phyloP scores from a whole-genome alignment of 1,140 invertebrate species.

The Brachionus manjavacas region DNA sequence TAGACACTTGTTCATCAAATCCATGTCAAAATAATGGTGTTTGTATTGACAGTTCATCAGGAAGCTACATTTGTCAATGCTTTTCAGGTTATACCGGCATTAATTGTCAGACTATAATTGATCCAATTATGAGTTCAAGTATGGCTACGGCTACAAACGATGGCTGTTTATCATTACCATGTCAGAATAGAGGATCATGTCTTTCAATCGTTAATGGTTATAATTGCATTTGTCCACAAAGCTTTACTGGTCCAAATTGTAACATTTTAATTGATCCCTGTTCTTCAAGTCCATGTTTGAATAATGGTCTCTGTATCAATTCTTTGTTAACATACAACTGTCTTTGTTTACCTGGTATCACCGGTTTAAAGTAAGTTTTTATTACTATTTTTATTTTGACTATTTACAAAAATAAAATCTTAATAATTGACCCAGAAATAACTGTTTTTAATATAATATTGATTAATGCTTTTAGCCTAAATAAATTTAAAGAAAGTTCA shows the following conservation, averaged over 20 bases:
- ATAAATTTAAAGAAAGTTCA: no score
- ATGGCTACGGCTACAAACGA: constrained; percentile 13
- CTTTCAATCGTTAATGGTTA: background rate
- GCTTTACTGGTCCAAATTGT: constrained; percentile 30
- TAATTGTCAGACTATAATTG: constrained; percentile 44
- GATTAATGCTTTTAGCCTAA: no score
- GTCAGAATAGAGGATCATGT: constrained; percentile 43
- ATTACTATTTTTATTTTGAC: background rate
- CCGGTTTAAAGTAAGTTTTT: background rate
- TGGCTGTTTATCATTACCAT: constrained; percentile 41
- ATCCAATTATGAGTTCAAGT: no score
- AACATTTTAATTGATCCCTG: constrained; percentile 12
- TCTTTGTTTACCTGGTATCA: background rate
- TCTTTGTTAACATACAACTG: background rate
- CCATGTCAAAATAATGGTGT: constrained; percentile 45
- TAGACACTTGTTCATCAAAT: background rate
- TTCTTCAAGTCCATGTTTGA: constrained; percentile 42
- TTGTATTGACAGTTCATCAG: constrained; percentile 19
- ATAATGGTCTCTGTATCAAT: background rate
- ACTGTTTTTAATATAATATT: no score
- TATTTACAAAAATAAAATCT: no score
- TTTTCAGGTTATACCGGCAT: constrained; percentile 46
- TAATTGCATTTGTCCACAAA: constrained; percentile 46
- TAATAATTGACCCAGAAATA: no score
- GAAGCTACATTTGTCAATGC: background rate